Base-by-base conservation (phyloP, 2,113 vertebrate genomes). In the Micromys minutus region DNA sequence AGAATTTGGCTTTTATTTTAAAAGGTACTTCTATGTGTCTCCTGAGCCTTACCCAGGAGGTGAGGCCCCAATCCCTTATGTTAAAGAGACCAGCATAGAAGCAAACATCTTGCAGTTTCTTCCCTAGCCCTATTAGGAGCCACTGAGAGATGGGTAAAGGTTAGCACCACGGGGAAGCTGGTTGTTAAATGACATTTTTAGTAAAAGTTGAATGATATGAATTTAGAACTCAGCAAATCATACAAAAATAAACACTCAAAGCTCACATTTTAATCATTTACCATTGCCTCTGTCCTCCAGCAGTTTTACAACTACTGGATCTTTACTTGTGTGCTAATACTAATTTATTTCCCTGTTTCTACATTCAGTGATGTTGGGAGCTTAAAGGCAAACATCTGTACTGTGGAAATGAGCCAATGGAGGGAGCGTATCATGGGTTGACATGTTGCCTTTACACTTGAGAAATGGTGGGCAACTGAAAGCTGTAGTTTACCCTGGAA, bases 151-250 rank as follows among this genome's bases (percentile, higher is more conserved):
- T 84, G 42, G 19, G 86, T 74, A 67, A 79, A 34, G 39, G 31
- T 29, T 55, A 79, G 61, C 45, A 50, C 19, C 63, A 87, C 79
- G 36, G 92, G 13, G 71, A 93, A 92, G 24, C 0, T 24, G 31
- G 50, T 55, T 50, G 29, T 71, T 61, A 88, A 86, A 95, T 26
- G 87, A 2, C 34, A 21, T 50, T 13, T 74, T 83, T 52, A 79
- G 3, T 63, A 22, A 87, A 95, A 80, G 52, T 50, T 90, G 94
- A 67, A 89, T 89, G 65, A 77, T 47, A 24, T n/a, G 52, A 69
- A n/a, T 29, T 93, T 72, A 63, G 4, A 71, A 91, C 19, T 89
- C 76, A 93, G 83, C 42, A 85, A 85, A 87, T 77, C 34, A 29
- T 11, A 96, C 8, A 29, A 36, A 89, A 86, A 24, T 42, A 77